Evolutionary conservation across 1,140 invertebrate species (phyloP), one percentile per base, ranked within the genome.

Genomic region (Xylocopa sonorina): DNA sequence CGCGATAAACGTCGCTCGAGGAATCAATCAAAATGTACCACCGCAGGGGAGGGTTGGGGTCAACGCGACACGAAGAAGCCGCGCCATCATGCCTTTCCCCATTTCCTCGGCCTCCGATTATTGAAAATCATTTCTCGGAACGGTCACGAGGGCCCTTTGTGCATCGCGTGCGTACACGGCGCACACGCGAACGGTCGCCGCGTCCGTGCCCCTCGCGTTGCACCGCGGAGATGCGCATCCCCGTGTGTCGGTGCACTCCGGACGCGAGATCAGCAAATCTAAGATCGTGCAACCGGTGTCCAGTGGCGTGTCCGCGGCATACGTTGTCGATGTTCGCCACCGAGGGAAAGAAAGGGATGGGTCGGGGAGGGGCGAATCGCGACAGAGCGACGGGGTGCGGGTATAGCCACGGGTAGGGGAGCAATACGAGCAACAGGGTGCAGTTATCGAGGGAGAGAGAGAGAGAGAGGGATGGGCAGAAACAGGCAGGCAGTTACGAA

Each of bases 281-380:
- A 88, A 87, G 82, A 88, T 87, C 85, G 85, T 88, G 87, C 87
- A 88, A 88, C 77, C 79, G 87, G 84, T 88, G 87, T 88, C 84
- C 87, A 63, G 82, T 88, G 85, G 87, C 83, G 85, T 87, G 85
- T 88, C 87, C 80, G 63, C 80, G 76, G 78, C 75, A 66, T 81
- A 84, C 79, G 73, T 82, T 77, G 80, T 58, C 80, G 50, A 58
- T 77, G 76, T 76, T 67, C 60, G 75, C 78, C 66, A 63, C 64
- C 41, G 43, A 51, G 27, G 27, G 57, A 29, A 50, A 34, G 78
- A 53, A 46, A 14, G 29, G 46, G 14, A 27, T 18, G 29, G 67
- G 1, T 2, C 2, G 32, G n/a, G 16, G 32, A 14, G n/a, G 6
- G 3, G n/a, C 5, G 3, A 10, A 38, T 38, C 38, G 38, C 9